Evolutionary conservation across 1,140 invertebrate genomes (phyloP).

Genomic region (Plectrocnemia conspersa): DNA sequence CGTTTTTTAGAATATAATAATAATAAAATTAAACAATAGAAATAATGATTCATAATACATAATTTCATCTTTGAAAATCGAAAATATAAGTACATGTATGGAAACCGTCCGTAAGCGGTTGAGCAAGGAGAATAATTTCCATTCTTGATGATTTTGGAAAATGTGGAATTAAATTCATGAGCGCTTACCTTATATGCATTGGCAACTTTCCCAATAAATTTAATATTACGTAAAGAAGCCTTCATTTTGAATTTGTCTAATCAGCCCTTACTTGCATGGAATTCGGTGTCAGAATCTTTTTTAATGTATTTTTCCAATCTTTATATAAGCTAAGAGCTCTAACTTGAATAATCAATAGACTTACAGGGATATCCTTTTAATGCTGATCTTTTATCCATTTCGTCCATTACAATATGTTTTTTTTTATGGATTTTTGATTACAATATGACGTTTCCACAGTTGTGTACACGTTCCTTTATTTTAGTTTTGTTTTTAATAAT

Average conservation of each 20-base stretch:
- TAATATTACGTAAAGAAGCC: neutral
- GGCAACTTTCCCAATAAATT: neutral
- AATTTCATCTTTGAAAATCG: no score
- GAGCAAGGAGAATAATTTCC: neutral
- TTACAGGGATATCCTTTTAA: no score
- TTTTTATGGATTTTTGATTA: no score
- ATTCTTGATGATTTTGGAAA: neutral
- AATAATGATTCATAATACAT: no score
- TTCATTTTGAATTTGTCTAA: constrained; percentile 1
- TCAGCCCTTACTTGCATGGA: no score
- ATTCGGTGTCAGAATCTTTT: neutral
- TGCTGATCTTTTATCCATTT: no score
- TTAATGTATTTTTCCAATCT: neutral
- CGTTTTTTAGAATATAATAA: no score
- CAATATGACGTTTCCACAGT: no score
- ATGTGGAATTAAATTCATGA: neutral
- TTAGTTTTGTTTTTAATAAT: no score
- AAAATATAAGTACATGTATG: neutral
- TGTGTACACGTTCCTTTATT: no score
- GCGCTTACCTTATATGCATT: neutral
- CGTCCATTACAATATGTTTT: no score
- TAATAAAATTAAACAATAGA: no score
- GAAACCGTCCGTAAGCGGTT: neutral
- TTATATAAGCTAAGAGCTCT: neutral
- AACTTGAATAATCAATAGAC: neutral